These are phyloP conservation scores for Hesperia comma DNA, from an alignment of 2,888 invertebrate species.

Conservation along the genomic window DNA sequence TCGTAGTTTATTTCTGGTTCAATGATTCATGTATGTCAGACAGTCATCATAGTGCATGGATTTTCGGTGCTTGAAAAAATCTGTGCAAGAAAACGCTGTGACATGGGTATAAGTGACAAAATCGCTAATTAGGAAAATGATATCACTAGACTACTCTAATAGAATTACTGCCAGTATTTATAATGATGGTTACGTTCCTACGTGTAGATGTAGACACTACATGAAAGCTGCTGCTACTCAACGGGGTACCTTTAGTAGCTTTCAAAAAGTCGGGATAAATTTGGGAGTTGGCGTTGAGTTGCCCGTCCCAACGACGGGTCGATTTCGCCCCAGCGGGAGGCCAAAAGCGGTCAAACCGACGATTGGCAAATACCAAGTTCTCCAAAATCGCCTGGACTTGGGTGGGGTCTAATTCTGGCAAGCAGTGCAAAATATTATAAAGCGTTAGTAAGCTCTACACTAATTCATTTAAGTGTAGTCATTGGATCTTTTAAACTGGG, in stretches of 20 bases:
- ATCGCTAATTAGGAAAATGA: constrained; percentile 34
- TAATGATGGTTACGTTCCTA: constrained; percentile 38
- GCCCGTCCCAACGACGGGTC: constrained; percentile 67
- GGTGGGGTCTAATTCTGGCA: constrained; percentile 74
- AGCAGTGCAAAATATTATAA: constrained; percentile 50
- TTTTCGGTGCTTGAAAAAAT: constrained; percentile 20
- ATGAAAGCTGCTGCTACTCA: constrained; percentile 52
- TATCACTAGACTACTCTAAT: constrained; percentile 36
- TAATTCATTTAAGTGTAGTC: constrained; percentile 27
- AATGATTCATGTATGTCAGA: constrained; percentile 55
- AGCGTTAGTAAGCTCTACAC: constrained; percentile 63
- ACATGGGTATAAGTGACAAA: constrained; percentile 8
- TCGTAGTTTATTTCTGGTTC: constrained; percentile 53
- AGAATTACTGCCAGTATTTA: constrained; percentile 15
- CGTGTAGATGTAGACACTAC: constrained; percentile 10
- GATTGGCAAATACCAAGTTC: constrained; percentile 65
- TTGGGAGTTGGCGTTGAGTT: constrained; percentile 64
- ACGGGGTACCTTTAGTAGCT: constrained; percentile 72
- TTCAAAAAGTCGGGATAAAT: constrained; percentile 68
- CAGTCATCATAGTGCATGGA: constrained; percentile 44
- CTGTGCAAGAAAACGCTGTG: constrained; percentile 24
- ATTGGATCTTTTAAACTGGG: neutral
- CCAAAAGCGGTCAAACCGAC: constrained; percentile 71
- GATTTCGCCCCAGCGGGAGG: constrained; percentile 59
- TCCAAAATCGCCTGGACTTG: constrained; percentile 76